These are phyloP conservation scores for Rhodinocichla rosea DNA, from an alignment of 2,113 vertebrate genomes.

Conservation along the genomic window DNA sequence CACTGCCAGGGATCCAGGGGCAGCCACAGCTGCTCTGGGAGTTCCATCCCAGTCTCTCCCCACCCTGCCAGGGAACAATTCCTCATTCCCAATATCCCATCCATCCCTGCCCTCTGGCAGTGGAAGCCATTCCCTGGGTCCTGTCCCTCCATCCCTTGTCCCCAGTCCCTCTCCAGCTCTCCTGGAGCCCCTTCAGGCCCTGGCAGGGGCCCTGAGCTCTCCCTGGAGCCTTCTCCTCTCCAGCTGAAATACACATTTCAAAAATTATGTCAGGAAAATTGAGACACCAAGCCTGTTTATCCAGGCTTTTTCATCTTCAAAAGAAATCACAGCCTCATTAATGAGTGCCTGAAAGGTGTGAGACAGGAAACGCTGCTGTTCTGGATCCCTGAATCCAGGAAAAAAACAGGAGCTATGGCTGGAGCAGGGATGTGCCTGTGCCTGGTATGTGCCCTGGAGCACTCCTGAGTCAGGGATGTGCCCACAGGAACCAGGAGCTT, in stretches of 20 bases:
- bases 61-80: background rate
- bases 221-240: background rate
- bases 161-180: background rate
- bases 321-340: background rate
- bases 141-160: background rate
- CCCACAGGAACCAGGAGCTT: background rate
- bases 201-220: background rate
- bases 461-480: background rate
- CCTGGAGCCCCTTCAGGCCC: background rate
- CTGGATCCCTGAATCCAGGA: background rate
- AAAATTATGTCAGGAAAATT: background rate
- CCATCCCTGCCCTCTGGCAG: background rate
- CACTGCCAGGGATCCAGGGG: background rate
- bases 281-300: background rate
- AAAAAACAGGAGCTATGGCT: rapidly evolving
- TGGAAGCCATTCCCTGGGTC: background rate
- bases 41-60: background rate
- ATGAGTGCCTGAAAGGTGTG: background rate
- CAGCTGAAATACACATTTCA: background rate
- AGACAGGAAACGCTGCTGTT: background rate
- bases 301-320: background rate
- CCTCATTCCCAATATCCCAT: background rate
- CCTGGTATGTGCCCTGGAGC: background rate
- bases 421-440: background rate
- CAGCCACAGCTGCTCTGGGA: background rate